Conservation (phyloP, 1,140 invertebrate species). For the Centruroides sculpturatus region DNA sequence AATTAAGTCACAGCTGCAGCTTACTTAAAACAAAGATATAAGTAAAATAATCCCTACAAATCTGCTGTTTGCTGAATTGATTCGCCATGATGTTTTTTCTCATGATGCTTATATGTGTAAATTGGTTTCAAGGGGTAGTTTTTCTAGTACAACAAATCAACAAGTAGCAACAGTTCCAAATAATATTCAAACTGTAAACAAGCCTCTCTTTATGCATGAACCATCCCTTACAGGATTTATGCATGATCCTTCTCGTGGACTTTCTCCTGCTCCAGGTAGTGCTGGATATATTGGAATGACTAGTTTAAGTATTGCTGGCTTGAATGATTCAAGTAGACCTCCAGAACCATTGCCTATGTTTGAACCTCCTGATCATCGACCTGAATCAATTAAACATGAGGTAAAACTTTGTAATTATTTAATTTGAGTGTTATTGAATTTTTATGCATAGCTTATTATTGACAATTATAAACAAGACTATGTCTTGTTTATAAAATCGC, state of each 20-base stretch:
- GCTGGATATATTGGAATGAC: constrained; percentile 8
- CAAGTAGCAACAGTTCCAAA: not conserved
- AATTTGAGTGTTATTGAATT: no score
- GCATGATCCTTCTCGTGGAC: constrained; percentile 12
- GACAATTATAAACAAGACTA: no score
- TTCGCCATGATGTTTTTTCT: constrained; percentile 89
- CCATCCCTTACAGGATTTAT: constrained; percentile 18
- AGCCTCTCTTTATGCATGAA: constrained; percentile 13
- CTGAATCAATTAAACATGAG: constrained; percentile 17
- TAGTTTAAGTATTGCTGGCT: constrained; percentile 1
- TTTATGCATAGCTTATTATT: no score
- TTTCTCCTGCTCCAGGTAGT: constrained; percentile 12
- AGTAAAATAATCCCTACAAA: no score
- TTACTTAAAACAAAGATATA: no score
- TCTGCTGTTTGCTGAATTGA: constrained; percentile 86
- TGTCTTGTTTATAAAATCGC: no score
- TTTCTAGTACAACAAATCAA: constrained; percentile 38
- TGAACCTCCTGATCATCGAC: constrained; percentile 18
- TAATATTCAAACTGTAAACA: constrained; percentile 5
- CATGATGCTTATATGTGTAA: constrained; percentile 97
- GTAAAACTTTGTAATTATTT: not conserved
- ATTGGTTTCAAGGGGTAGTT: constrained; percentile 82
- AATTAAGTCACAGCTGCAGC: no score
- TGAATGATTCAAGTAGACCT: constrained; percentile 12
- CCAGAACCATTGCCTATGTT: constrained; percentile 21